A percentile compares a stretch with the other conserved stretches of the same genome.
Conservation (phyloP, 2,888 invertebrate species). For the Drosophila paramelanica region DNA sequence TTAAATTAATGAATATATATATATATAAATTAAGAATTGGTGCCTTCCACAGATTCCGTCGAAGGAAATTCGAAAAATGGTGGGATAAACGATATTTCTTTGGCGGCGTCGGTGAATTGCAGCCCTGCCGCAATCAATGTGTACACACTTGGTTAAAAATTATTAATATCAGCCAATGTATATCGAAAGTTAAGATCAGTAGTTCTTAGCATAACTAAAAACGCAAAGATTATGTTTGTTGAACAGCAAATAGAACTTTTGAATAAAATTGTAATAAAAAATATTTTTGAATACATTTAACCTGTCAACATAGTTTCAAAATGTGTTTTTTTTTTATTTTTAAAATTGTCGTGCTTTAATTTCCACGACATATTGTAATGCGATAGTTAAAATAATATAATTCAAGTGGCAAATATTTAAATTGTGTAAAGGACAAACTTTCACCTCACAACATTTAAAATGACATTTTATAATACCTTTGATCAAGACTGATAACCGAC, state of each 20-base stretch:
- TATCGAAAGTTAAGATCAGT: background rate
- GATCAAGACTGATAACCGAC: no score
- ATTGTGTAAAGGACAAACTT: background rate
- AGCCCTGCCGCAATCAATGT: conserved; percentile 8
- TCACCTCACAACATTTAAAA: background rate
- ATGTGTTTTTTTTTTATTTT: no score
- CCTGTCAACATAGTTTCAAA: no score
- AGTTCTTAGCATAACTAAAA: no score
- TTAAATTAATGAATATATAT: background rate
- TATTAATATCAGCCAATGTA: background rate
- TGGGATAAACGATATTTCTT: conserved; percentile 21
- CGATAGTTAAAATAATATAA: no score
- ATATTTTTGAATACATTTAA: no score
- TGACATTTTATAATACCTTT: no score
- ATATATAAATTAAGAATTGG: background rate
- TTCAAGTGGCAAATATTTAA: background rate
- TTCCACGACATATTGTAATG: no score
- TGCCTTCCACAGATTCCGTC: background rate
- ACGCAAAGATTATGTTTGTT: no score
- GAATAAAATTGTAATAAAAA: no score
- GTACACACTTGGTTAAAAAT: background rate
- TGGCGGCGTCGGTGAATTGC: conserved; percentile 14
- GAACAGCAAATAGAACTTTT: no score
- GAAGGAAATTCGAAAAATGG: conserved; percentile 41
- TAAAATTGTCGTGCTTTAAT: no score